These are phyloP conservation scores for Drosophila tripunctata DNA, from an alignment of 2,888 invertebrate species.

Conservation along the genomic window DNA sequence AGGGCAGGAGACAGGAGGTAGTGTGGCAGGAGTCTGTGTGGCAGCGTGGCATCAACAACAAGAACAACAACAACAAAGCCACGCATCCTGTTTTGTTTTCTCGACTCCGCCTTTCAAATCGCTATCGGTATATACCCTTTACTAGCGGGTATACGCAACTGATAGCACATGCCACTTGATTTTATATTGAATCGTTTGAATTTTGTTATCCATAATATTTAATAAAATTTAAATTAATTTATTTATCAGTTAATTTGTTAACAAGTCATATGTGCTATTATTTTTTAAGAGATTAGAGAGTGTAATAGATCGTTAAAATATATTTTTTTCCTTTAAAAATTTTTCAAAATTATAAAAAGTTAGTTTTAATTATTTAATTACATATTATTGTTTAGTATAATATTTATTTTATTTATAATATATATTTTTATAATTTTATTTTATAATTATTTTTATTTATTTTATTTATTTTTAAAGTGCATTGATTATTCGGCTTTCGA, in stretches of 20 bases:
- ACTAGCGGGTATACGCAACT: too few relatives aligned
- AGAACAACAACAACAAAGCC: slow-evolving; percentile 33
- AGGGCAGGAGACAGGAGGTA: slow-evolving; percentile 29
- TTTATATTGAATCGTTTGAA: too few relatives aligned
- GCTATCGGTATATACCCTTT: slow-evolving; percentile 44
- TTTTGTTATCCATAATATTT: too few relatives aligned
- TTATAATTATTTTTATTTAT: background rate
- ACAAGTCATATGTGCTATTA: too few relatives aligned
- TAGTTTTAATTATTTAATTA: background rate
- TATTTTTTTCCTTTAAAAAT: too few relatives aligned
- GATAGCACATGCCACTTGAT: background rate
- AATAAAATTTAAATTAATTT: background rate
- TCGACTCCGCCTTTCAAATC: slow-evolving; percentile 36
- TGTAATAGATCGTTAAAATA: too few relatives aligned
- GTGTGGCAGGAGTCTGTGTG: background rate
- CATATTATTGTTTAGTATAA: background rate
- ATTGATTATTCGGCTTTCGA: background rate
- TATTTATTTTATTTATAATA: background rate
- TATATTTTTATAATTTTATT: background rate
- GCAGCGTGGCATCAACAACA: slow-evolving; percentile 1
- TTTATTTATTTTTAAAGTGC: slow-evolving; percentile 7
- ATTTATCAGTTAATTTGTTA: too few relatives aligned
- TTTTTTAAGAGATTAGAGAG: too few relatives aligned
- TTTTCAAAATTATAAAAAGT: too few relatives aligned
- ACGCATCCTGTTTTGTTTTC: slow-evolving; percentile 78